Percentiles rank a stretch among this genome's conserved stretches.
Evolutionary conservation across 2,888 invertebrate genomes (phyloP).

Genomic region (Drosophila formosana): DNA sequence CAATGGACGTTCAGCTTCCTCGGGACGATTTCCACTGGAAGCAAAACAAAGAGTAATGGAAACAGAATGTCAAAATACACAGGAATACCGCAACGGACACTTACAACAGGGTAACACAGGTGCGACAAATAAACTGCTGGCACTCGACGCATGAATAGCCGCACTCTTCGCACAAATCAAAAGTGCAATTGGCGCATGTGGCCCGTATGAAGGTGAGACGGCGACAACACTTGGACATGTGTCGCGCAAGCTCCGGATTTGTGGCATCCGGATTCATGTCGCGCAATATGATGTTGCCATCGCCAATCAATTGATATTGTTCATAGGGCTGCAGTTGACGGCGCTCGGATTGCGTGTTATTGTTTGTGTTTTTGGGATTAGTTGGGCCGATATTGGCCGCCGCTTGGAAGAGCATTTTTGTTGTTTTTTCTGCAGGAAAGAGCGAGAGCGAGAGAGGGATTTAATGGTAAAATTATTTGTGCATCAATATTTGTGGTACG

Average conservation of each 20-base stretch:
- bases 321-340: constrained; percentile 15
- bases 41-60: neutral
- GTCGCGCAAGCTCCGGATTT: constrained; percentile 57
- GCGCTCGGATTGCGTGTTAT: neutral
- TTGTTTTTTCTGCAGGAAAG: constrained; percentile 69
- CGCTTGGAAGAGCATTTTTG: constrained; percentile 67
- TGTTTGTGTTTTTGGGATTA: constrained; percentile 14
- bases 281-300: constrained; percentile 71
- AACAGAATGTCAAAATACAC: neutral
- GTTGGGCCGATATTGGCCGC: constrained; percentile 40
- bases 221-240: constrained; percentile 62
- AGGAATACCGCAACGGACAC: constrained; percentile 33
- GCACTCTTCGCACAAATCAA: constrained; percentile 77
- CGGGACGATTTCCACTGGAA: constrained; percentile 66
- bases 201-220: constrained; percentile 65
- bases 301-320: constrained; percentile 67
- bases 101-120: constrained; percentile 78
- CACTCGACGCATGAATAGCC: constrained; percentile 80
- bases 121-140: constrained; percentile 69
- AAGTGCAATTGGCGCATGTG: constrained; percentile 68
- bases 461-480: neutral
- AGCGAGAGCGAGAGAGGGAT: neutral
- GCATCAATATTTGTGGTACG: constrained; percentile 14
- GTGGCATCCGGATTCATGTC: constrained; percentile 50
- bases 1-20: constrained; percentile 65